Evolutionary conservation across 1,140 invertebrate species (phyloP).

Genomic region (Lasioglossum baleicum): DNA sequence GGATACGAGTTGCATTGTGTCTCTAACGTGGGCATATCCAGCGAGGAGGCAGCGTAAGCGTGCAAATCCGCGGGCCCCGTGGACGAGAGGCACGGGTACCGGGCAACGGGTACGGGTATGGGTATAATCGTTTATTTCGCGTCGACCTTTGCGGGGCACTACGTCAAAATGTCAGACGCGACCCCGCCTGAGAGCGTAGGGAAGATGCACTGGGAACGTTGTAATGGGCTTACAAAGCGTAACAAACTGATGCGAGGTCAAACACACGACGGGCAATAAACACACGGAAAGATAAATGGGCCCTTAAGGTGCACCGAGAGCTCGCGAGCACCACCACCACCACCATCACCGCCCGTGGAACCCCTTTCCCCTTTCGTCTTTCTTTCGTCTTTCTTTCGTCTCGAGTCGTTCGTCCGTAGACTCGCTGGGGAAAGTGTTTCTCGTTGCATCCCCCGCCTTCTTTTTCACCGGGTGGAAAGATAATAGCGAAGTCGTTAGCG

Average conservation of each 20-base stretch:
- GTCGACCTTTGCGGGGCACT: constrained; percentile 79
- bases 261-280: constrained; percentile 79
- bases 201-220: constrained; percentile 77
- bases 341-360: neutral
- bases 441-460: constrained; percentile 42
- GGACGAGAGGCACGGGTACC: neutral
- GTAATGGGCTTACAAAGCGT: constrained; percentile 81
- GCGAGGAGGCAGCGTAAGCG: constrained; percentile 8
- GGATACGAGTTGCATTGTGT: constrained; percentile 52
- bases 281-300: constrained; percentile 79
- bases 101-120: constrained; percentile 7
- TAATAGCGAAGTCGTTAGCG: constrained; percentile 34
- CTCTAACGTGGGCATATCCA: constrained; percentile 48
- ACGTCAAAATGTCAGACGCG: constrained; percentile 80
- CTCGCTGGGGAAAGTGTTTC: constrained; percentile 68
- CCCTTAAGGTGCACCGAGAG: constrained; percentile 61
- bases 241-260: constrained; percentile 80
- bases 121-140: constrained; percentile 79
- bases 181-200: constrained; percentile 76
- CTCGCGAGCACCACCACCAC: neutral
- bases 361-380: too few relatives aligned
- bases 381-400: too few relatives aligned
- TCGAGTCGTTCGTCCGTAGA: too few relatives aligned
- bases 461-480: neutral
- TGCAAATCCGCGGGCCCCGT: constrained; percentile 38